Percentiles rank a stretch among this genome's conserved stretches.
Evolutionary conservation across 2,113 vertebrate genomes (phyloP).

Genomic region (Cebidichthys violaceus): DNA sequence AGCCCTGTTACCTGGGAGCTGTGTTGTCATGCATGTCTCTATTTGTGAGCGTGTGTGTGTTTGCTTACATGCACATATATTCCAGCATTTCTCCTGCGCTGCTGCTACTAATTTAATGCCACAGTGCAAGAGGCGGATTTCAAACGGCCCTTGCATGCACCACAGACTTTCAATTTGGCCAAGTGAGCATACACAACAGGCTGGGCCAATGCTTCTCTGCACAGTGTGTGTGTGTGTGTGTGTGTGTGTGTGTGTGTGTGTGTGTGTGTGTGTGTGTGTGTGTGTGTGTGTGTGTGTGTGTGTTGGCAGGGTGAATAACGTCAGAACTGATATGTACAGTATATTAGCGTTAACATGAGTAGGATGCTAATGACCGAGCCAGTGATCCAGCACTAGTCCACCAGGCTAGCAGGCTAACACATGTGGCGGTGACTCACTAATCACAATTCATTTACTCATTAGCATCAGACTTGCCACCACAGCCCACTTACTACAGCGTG

Average conservation of each 20-base stretch:
- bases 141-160: conserved; percentile 66
- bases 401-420: conserved; percentile 56
- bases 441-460: conserved; percentile 52
- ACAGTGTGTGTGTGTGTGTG: conserved; percentile 5
- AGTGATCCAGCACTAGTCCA: conserved; percentile 54
- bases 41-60: conserved; percentile 20
- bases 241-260: conserved; percentile 28
- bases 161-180: conserved; percentile 64
- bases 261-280: conserved; percentile 1
- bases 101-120: conserved; percentile 75
- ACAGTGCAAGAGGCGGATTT: conserved; percentile 68
- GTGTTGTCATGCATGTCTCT: conserved; percentile 44
- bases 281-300: conserved; percentile 40
- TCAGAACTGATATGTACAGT: conserved; percentile 55
- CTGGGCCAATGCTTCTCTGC: conserved; percentile 17
- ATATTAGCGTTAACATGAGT: conserved; percentile 38
- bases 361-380: conserved; percentile 60
- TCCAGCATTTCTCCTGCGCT: conserved; percentile 31
- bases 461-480: conserved; percentile 52
- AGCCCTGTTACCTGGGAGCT: conserved; percentile 50
- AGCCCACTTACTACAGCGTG: conserved; percentile 14
- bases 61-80: conserved; percentile 37
- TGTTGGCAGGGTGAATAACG: conserved; percentile 20
- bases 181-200: conserved; percentile 62
- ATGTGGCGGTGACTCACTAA: conserved; percentile 58